Percentiles rank a stretch among this genome's conserved stretches.
Conservation (phyloP, 1,140 invertebrate genomes). For the Rhyacophila brunnea region DNA sequence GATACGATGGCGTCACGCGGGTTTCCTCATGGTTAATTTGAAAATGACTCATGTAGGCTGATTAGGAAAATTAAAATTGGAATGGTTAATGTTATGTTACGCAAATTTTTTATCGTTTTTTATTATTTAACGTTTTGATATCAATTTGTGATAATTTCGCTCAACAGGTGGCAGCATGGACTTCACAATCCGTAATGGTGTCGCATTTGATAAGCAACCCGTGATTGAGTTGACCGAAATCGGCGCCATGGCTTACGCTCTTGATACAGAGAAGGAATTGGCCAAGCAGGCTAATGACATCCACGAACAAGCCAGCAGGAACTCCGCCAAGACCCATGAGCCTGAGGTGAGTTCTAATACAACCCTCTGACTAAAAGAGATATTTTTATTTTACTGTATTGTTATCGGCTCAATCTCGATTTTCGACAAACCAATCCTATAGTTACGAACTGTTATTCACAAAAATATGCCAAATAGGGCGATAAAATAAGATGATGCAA, state of each 20-base stretch:
- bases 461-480: too few species aligned
- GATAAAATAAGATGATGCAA: too few species aligned
- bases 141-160: not conserved
- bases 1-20: too few species aligned
- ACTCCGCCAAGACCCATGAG: constrained; percentile 57
- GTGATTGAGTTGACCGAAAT: constrained; percentile 58
- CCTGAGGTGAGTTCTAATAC: constrained; percentile 64
- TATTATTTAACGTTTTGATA: constrained; percentile 11
- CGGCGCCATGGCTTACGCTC: constrained; percentile 67
- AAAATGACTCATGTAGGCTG: too few species aligned
- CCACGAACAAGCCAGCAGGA: constrained; percentile 57
- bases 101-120: constrained; percentile 5
- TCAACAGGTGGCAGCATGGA: constrained; percentile 48
- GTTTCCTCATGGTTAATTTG: too few species aligned
- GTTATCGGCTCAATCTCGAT: too few species aligned
- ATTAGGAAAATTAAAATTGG: too few species aligned
- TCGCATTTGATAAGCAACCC: constrained; percentile 35
- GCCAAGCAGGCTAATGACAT: constrained; percentile 66
- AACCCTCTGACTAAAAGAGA: too few species aligned
- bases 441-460: too few species aligned
- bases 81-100: too few species aligned
- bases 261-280: constrained; percentile 72
- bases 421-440: too few species aligned
- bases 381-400: too few species aligned
- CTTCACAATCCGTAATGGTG: constrained; percentile 40